phyloP scores from a whole-genome alignment of 2,888 invertebrate genomes.

The Geophilus truncorum region DNA sequence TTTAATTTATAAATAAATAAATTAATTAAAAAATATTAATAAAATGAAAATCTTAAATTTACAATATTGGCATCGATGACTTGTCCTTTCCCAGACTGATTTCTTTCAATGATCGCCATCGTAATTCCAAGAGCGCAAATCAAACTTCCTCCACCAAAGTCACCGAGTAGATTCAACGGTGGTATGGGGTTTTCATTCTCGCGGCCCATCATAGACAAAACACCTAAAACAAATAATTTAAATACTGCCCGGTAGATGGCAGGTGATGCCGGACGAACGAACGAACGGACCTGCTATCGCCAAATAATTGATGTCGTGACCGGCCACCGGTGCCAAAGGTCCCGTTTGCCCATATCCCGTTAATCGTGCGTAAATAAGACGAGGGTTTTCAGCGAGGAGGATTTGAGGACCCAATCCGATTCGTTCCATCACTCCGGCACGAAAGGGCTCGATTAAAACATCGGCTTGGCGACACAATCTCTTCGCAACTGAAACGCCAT shows the following conservation, averaged over 20 bases:
- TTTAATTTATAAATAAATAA: conserved; percentile 29
- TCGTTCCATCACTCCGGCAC: conserved; percentile 90
- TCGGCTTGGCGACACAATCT: conserved; percentile 69
- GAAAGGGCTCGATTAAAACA: conserved; percentile 87
- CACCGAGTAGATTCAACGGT: conserved; percentile 82
- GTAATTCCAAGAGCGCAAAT: conserved; percentile 84
- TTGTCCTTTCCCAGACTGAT: conserved; percentile 70
- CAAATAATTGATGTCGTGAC: conserved; percentile 95
- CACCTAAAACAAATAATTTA: conserved; percentile 51
- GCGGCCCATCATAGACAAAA: conserved; percentile 74
- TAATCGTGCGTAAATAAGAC: conserved; percentile 82
- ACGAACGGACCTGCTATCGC: conserved; percentile 68
- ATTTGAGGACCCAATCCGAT: conserved; percentile 75
- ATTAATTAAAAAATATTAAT: background rate
- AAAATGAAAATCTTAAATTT: background rate
- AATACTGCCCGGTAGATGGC: background rate
- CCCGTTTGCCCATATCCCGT: conserved; percentile 91
- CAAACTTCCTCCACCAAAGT: conserved; percentile 94
- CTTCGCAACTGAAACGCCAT: conserved; percentile 64
- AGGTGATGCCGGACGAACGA: background rate
- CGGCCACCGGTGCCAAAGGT: conserved; percentile 67
- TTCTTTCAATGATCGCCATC: conserved; percentile 76
- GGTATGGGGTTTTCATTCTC: conserved; percentile 61
- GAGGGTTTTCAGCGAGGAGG: conserved; percentile 65
- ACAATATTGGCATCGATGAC: conserved; percentile 83